Percentiles rank a stretch among this genome's conserved stretches.
These are phyloP conservation scores for Parasteatoda tepidariorum DNA, from an alignment of 1,140 invertebrate species.

Conservation along the genomic window DNA sequence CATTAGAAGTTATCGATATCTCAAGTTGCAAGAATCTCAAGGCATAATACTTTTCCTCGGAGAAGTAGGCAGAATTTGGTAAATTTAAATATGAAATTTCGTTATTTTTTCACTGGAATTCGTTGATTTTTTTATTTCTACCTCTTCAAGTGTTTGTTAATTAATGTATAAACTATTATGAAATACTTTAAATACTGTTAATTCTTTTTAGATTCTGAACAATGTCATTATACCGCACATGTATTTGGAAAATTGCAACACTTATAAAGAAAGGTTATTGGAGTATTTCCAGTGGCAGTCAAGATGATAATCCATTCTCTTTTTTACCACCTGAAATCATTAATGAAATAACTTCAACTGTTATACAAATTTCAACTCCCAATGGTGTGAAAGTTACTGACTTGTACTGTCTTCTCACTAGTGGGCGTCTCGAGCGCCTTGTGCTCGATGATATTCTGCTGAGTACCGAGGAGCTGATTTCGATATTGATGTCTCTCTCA, in stretches of 20 bases:
- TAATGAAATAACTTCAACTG: constrained; percentile 1
- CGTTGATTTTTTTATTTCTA: no score
- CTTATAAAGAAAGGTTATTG: constrained; percentile 31
- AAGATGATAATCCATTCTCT: constrained; percentile 20
- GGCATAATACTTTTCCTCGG: no score
- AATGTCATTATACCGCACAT: constrained; percentile 9
- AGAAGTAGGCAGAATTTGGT: no score
- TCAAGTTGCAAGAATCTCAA: no score
- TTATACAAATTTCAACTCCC: not conserved
- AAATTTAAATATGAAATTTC: no score
- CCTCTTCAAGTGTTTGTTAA: no score
- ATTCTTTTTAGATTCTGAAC: no score
- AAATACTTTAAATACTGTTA: no score
- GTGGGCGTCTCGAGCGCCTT: constrained; percentile 28
- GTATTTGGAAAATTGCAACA: constrained; percentile 1
- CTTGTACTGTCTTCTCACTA: constrained; percentile 26
- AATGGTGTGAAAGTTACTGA: constrained; percentile 17
- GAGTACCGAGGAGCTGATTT: constrained; percentile 5
- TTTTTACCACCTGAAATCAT: not conserved
- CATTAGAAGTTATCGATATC: no score
- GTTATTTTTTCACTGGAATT: no score
- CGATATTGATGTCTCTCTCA: constrained; percentile 34
- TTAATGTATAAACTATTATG: no score
- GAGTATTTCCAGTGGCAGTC: not conserved
- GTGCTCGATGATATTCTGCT: constrained; percentile 29